phyloP scores from a whole-genome alignment of 1,140 invertebrate genomes.

The Amyelois transitella region DNA sequence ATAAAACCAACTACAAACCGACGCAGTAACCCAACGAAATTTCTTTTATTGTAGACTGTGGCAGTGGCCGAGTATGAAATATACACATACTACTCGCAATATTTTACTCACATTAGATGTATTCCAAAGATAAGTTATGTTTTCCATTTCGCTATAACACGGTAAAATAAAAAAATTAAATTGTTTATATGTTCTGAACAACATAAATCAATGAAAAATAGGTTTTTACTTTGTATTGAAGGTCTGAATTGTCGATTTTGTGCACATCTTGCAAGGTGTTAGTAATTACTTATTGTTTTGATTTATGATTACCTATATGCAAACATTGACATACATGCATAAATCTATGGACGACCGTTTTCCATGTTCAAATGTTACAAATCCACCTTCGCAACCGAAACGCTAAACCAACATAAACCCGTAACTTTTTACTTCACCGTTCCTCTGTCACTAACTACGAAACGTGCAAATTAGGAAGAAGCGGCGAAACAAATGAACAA shows the following conservation, averaged over 20 bases:
- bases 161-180: background rate
- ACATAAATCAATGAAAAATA: too few species aligned
- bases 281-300: too few species aligned
- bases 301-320: too few species aligned
- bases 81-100: background rate
- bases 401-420: background rate
- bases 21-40: background rate
- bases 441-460: conserved; percentile 1
- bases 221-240: too few species aligned
- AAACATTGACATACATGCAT: too few species aligned
- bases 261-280: too few species aligned
- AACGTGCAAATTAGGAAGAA: conserved; percentile 9
- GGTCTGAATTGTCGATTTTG: too few species aligned
- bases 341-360: background rate
- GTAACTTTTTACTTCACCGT: background rate
- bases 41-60: background rate
- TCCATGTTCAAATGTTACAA: background rate
- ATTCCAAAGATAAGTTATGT: background rate
- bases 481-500: background rate
- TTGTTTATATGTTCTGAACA: too few species aligned
- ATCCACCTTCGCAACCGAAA: background rate
- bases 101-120: background rate
- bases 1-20: too few species aligned
- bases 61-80: background rate
- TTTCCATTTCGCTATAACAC: background rate